Percentiles rank a stretch among this genome's conserved stretches.
Conservation (phyloP, 2,888 invertebrate species). For the Cryptocheilus praepositus region DNA sequence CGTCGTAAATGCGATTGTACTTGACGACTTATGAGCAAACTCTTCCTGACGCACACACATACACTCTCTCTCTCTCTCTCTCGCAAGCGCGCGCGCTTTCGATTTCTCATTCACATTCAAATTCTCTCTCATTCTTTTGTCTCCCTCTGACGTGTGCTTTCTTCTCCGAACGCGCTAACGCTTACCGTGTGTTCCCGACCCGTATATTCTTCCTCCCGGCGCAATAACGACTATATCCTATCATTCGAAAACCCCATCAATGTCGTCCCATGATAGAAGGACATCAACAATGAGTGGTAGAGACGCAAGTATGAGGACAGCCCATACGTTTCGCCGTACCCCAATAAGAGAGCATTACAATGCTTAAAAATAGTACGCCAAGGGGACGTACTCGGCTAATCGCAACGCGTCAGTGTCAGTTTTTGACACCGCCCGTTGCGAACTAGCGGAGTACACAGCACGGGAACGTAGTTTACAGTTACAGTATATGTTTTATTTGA, state of each 20-base stretch:
- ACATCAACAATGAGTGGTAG: constrained; percentile 44
- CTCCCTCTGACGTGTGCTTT: no score
- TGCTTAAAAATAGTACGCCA: constrained; percentile 40
- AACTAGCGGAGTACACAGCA: constrained; percentile 34
- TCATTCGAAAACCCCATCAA: constrained; percentile 36
- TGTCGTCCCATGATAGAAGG: constrained; percentile 39
- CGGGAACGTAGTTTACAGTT: constrained; percentile 7
- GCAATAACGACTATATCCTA: constrained; percentile 36
- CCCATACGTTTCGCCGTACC: constrained; percentile 49
- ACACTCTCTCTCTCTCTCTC: constrained; percentile 6
- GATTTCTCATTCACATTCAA: no score
- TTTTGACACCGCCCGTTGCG: no score
- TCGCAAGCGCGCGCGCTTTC: no score
- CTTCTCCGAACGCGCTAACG: neutral
- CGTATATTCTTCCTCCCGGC: constrained; percentile 36
- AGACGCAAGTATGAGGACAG: constrained; percentile 43
- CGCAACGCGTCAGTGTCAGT: constrained; percentile 14
- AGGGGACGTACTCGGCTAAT: constrained; percentile 22
- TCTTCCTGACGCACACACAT: constrained; percentile 24
- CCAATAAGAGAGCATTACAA: constrained; percentile 53
- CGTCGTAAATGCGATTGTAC: constrained; percentile 55
- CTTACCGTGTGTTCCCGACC: constrained; percentile 38
- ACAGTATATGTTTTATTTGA: constrained; percentile 27
- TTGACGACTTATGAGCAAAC: constrained; percentile 55
- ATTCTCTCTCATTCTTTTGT: no score